Conservation (phyloP, 2,888 invertebrate genomes). For the Agriopis leucophaearia region DNA sequence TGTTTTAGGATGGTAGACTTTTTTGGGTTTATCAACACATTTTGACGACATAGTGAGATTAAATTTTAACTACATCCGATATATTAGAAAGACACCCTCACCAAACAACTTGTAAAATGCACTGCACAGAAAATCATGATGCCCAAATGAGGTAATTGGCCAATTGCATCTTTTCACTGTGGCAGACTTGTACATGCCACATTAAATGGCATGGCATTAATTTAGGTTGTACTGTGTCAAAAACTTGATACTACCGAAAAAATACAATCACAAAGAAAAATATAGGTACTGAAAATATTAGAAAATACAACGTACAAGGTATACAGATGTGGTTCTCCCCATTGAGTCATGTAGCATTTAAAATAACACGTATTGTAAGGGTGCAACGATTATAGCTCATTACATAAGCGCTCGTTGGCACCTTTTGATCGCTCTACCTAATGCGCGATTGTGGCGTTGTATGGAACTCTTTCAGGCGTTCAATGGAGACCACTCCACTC, state of each 20-base stretch:
- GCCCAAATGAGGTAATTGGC: no score
- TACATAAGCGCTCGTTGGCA: constrained; percentile 74
- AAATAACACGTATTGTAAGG: constrained; percentile 42
- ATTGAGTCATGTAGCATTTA: constrained; percentile 36
- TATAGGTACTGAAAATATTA: background rate
- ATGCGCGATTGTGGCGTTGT: constrained; percentile 57
- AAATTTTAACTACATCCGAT: background rate
- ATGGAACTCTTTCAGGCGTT: constrained; percentile 63
- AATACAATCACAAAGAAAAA: background rate
- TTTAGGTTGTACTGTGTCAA: no score
- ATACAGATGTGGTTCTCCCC: constrained; percentile 31
- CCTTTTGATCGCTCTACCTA: constrained; percentile 65
- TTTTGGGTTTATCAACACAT: background rate
- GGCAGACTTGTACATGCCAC: no score
- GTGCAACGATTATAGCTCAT: constrained; percentile 60
- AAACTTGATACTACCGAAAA: no score
- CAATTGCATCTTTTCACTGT: no score
- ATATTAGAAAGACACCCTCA: no score
- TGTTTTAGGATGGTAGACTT: no score
- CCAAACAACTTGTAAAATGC: no score
- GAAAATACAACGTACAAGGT: background rate
- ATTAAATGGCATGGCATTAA: no score
- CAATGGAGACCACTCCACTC: constrained; percentile 71
- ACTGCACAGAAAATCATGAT: no score
- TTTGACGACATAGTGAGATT: background rate